Evolutionary conservation across 2,113 vertebrate genomes (phyloP).

Genomic region (Dasyornis broadbenti): DNA sequence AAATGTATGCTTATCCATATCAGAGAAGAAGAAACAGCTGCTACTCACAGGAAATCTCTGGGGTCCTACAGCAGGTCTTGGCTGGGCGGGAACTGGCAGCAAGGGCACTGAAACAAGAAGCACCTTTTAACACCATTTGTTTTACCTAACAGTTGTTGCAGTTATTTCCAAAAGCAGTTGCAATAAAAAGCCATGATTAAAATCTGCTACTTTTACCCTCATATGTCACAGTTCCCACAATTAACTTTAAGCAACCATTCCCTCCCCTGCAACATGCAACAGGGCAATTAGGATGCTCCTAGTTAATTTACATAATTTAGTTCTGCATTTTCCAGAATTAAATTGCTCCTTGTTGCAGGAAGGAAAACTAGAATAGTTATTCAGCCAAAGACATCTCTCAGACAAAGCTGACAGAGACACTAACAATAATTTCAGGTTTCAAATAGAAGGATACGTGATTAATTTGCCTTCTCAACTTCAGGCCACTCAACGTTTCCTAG

Average conservation of each 20-base stretch:
- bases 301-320: slow-evolving; percentile 29
- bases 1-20: slow-evolving; percentile 73
- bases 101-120: slow-evolving; percentile 89
- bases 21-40: slow-evolving; percentile 74
- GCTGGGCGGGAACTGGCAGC: slow-evolving; percentile 92
- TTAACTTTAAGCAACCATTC: background rate
- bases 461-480: background rate
- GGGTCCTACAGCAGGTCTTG: slow-evolving; percentile 90
- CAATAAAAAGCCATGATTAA: background rate
- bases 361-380: background rate
- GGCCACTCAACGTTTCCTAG: background rate
- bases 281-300: slow-evolving; percentile 40
- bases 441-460: background rate
- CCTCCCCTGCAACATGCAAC: slow-evolving; percentile 32
- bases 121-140: slow-evolving; percentile 47
- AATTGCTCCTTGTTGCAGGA: background rate
- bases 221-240: background rate
- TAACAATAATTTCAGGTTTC: background rate
- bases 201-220: background rate
- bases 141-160: background rate
- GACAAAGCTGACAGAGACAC: slow-evolving; percentile 3
- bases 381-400: background rate
- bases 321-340: slow-evolving; percentile 33
- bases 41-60: slow-evolving; percentile 98
- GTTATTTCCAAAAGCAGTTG: background rate